Base-by-base conservation (phyloP, 2,113 vertebrate genomes). In the Oxyura jamaicensis region DNA sequence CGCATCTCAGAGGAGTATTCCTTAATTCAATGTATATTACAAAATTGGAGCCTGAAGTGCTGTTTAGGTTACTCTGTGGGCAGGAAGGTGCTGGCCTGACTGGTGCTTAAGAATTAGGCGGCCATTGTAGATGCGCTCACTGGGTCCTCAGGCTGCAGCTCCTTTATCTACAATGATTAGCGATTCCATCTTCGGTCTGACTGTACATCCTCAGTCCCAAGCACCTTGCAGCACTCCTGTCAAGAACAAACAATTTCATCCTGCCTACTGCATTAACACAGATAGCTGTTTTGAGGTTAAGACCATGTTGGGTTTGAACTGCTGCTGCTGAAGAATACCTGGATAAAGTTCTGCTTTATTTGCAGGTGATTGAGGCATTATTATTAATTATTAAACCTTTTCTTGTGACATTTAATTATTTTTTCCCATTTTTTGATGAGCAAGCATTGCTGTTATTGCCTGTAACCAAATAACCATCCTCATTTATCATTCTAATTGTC, bases 401-500 rank as follows among this genome's bases (percentile, higher is more conserved):
- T 96, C 25, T 90, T 96, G 67, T 89, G 91, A 46, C 90, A 81
- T 96, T 86, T 96, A 83, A 93, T 97, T 94, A 75, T 92, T 97
- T 97, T 17, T 56, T 36, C 55, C 39, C 50, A 62, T 97, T 97
- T 97, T 96, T 85, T 97, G 85, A 95, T 97, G 94, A 97, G 85
- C 86, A 98, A 97, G 88, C 83, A 79, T 93, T 95, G 80, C 83
- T 94, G 73, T 97, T 96, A 95, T 91, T 96, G 85, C 88, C 95
- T 96, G 68, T 93, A 97, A 96, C 92, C 80, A 93, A 96, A 97
- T 95, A 95, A 97, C 84, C 59, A 79, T 92, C 90, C 66, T 72
- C 93, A 98, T 98, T 98, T 96, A 97, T 98, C 97, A 98, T 95
- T 95, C 83, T 98, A 98, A 98, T 98, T 97, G 96, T 97, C 95